phyloP scores from a whole-genome alignment of 2,888 invertebrate species.

The Branchellion lobata region DNA sequence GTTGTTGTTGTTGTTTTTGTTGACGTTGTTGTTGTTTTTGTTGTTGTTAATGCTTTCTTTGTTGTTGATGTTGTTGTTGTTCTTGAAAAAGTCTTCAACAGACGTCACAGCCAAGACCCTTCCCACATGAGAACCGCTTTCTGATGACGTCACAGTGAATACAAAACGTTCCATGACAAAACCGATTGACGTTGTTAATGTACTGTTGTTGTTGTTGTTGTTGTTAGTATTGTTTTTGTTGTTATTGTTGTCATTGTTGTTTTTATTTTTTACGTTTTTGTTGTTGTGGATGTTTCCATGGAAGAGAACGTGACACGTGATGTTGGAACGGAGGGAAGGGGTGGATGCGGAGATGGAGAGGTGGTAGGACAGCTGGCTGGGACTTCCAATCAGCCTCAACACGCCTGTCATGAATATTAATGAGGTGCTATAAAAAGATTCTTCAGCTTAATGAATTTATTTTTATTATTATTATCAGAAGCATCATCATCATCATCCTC shows the following conservation, averaged over 20 bases:
- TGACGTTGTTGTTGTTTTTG: too few relatives aligned
- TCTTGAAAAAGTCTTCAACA: neutral
- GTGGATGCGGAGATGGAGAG: conserved; percentile 14
- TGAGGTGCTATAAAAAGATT: too few relatives aligned
- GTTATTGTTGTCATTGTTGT: neutral
- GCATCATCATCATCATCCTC: too few relatives aligned
- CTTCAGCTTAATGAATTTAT: neutral
- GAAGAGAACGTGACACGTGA: neutral
- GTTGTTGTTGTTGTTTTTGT: too few relatives aligned
- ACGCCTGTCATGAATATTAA: neutral
- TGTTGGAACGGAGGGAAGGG: neutral
- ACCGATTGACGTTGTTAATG: too few relatives aligned
- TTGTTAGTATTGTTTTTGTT: neutral
- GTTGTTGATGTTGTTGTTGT: too few relatives aligned
- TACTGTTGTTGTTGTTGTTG: neutral
- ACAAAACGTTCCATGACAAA: neutral
- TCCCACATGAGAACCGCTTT: too few relatives aligned
- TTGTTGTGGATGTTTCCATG: neutral
- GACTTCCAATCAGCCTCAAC: neutral
- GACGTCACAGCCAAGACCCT: neutral
- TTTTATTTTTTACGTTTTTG: neutral
- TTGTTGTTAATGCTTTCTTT: too few relatives aligned
- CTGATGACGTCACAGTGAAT: too few relatives aligned
- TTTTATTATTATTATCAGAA: too few relatives aligned
- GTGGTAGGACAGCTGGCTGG: neutral